A percentile compares a stretch with the other conserved stretches of the same genome.
These are phyloP conservation scores for Leptinotarsa lineolata DNA, from an alignment of 1,140 invertebrate species.

Conservation along the genomic window DNA sequence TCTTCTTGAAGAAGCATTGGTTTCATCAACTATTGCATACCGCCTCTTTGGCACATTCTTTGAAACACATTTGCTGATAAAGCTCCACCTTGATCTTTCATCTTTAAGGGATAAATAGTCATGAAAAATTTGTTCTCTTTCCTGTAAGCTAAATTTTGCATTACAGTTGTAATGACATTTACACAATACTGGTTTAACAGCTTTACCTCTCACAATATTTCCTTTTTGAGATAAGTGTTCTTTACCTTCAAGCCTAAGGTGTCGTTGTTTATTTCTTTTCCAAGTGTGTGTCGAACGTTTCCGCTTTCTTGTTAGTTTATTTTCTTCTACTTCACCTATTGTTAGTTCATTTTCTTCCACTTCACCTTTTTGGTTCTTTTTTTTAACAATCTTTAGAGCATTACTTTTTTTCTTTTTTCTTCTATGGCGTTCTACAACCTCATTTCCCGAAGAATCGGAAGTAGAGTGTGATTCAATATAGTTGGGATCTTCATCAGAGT, in stretches of 20 bases:
- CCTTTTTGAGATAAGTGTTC: neutral
- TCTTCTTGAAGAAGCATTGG: neutral
- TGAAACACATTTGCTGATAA: neutral
- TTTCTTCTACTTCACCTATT: neutral
- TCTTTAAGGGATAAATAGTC: neutral
- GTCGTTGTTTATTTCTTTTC: neutral
- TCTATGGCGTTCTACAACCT: too few relatives aligned
- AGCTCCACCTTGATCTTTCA: neutral
- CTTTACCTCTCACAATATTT: constrained; percentile 5
- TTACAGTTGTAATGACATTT: neutral
- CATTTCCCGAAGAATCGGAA: too few relatives aligned
- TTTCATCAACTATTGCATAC: neutral
- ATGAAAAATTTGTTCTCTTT: neutral
- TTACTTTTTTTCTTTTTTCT: too few relatives aligned
- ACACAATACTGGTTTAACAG: neutral
- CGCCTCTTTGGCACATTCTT: neutral
- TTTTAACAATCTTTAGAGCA: too few relatives aligned
- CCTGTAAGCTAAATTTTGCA: neutral
- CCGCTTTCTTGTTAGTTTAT: neutral
- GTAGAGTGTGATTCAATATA: too few relatives aligned
- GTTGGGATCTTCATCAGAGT: too few relatives aligned
- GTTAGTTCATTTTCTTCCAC: neutral
- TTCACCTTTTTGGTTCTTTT: too few relatives aligned
- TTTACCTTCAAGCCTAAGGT: neutral
- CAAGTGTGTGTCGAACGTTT: neutral